Evolutionary conservation across 2,113 vertebrate genomes (phyloP), one percentile per base, ranked within the genome.

Genomic region (Miniopterus natalensis): DNA sequence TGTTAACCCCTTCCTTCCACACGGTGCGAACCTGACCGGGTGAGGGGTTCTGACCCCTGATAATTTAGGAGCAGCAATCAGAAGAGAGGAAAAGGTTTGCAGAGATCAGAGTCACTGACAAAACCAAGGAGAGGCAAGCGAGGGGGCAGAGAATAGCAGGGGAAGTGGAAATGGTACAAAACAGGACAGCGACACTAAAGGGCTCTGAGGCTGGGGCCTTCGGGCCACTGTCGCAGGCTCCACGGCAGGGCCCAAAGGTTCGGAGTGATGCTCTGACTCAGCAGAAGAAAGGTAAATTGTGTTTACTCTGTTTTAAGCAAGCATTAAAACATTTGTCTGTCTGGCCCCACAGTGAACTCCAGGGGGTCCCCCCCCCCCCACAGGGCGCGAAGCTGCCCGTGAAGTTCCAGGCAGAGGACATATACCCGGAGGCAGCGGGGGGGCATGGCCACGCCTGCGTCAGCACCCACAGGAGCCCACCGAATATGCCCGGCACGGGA

Each of bases 401-500:
- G 23, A 7, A 0, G 21, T 78, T 68, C 55, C 31, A 57, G 80
- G 27, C 31, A 25, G 61, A 66, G 61, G n/a, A 25, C 1, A 13
- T 42, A 57, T 47, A 18, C 65, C n/a, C n/a, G 77, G 66, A 25
- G 2, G 25, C 0, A 0, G 57, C 0, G 0, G 55, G 53, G 42
- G 20, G 14, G 21, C 0, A 11, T 0, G 21, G 49, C 36, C 1
- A 31, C 4, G 3, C 15, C 17, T 42, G 2, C 4, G 31, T 21
- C 57, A 47, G 79, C 2, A 0, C 61, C 74, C 10, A 29, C 55
- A 31, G 36, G 23, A n/a, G 15, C 6, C 51, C 29, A 8, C 68
- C 31, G 8, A 18, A 8, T 0, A 0, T 15, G 18, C 61, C 0
- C 0, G 61, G 17, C 21, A 5, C 14, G 13, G 1, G 57, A 42